Evolutionary conservation across 92 coral and sea anemone species (phyloP), one percentile per base, ranked within the genome.

Genomic region (Epizoanthus stellaris): DNA sequence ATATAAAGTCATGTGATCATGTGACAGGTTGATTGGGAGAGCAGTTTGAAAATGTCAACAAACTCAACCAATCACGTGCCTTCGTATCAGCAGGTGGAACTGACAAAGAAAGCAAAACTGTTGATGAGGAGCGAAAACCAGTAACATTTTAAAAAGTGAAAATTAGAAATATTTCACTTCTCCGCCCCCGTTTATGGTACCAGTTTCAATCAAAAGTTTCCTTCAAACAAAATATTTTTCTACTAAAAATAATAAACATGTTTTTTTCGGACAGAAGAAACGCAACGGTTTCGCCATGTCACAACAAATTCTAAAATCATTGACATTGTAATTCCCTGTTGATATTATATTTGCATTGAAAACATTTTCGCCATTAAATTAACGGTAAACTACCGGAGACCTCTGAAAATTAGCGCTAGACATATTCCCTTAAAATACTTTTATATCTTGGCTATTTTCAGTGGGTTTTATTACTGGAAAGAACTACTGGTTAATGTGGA

Each of bases 51-150:
- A 87, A 76, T 89, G 88, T 89, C 87, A 91, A 94, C 89, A 89
- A 69, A 70, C 60, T 67, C 61, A 70, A 57, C 98, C 98, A 94
- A 94, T 91, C 95, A 87, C 81, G 34, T 62, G 59, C 15, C 72
- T 15, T 17, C 7, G 6, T 5, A 7, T 15, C 70, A 61, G 25
- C 83, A 79, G 83, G 83, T 79, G 83, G 61, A 57, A 17, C 9
- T 79, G 20, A 39, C 60, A 76, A 34, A 63, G 11, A 76, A 79
- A 63, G 56, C 52, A 61, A 73, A 79, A 79, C 72, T 79, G 70
- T 14, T 79, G 71, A 77, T 42, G 23, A 70, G 56, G 38, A 70
- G 45, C 75, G 75, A 70, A 70, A 70, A 77, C 82, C 82, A 39
- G 68, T 68, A 79, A 79, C 38, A 68, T 19, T 68, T n/a, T n/a